phyloP scores from a whole-genome alignment of 2,113 vertebrate species.

The Pyrgilauda ruficollis region DNA sequence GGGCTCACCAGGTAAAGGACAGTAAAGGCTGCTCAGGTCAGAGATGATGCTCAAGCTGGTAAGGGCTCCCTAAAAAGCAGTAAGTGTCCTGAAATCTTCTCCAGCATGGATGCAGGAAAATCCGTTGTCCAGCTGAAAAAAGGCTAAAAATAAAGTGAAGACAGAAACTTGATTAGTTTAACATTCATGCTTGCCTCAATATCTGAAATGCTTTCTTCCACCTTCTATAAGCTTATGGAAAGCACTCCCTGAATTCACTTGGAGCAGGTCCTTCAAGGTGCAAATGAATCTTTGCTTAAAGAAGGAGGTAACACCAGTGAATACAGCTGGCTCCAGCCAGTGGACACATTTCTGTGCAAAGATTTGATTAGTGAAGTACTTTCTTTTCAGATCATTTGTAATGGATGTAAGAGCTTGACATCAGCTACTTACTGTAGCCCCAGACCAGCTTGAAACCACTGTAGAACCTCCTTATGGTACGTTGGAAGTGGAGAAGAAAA shows the following conservation, averaged over 20 bases:
- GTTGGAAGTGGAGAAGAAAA: background rate
- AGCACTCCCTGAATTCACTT: background rate
- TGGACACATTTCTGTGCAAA: background rate
- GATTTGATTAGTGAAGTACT: background rate
- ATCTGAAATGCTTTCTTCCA: background rate
- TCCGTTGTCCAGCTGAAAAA: background rate
- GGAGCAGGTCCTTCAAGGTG: background rate
- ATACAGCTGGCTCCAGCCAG: background rate
- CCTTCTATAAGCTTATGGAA: background rate
- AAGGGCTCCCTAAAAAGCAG: background rate
- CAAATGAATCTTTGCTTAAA: background rate
- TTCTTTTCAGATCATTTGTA: background rate
- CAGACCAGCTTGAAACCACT: background rate
- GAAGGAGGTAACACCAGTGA: background rate
- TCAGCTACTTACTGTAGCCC: background rate
- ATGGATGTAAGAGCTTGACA: background rate
- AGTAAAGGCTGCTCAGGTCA: background rate
- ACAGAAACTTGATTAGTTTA: background rate
- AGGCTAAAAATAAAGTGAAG: background rate
- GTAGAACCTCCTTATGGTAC: background rate
- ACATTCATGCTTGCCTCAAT: background rate
- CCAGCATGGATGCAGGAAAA: background rate
- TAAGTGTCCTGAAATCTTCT: background rate
- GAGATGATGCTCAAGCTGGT: background rate
- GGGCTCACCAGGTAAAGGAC: background rate